Evolutionary conservation across 23 tunicate genomes (phyloP), one percentile per base, ranked within the genome.

Genomic region (Styela clava): DNA sequence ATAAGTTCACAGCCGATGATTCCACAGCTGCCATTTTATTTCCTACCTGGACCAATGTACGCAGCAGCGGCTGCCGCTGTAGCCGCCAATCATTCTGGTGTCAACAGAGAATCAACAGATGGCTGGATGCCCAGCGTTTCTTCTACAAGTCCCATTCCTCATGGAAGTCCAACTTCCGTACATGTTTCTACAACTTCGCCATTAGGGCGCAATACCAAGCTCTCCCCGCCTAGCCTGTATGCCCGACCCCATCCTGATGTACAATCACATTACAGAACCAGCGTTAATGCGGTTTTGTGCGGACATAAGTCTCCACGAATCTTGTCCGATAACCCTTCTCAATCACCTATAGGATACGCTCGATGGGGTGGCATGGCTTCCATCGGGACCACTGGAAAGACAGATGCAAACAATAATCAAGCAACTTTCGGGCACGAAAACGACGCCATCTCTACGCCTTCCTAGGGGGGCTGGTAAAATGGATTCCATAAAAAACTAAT

Each of bases 1-100:
- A 24, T 52, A 16, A 76, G 22, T 44, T 76, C 81, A 35, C 81
- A 76, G 33, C 62, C 81, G 7, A 36, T 76, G 81, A 22, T 76
- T 0, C 81, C 81, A 26, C 81, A 76, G 24, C 52, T 76, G 25
- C 81, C 81, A 24, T 52, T 44, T 52, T 76, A 76, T 76, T 76
- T 76, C 65, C 37, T 76, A 22, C 67, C 67, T 36, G 52, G 52
- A 1, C 81, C 64, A 20, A 76, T 76, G 81, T 76, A 76, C 24
- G 63, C 81, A 9, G 81, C 81, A 0, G 81, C 64, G 5, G 81
- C 65, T 27, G 71, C 71, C 19, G 71, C 71, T 19, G n/a, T n/a
- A n/a, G 65, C 64, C 37, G 26, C 36, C 19, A 20, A 16, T 20
- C 2, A 52, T 44, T 52, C 81, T 5, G 33, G 64, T 24, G 9